Evolutionary conservation across 2,113 vertebrate species (phyloP), one percentile per base, ranked within the genome.

Genomic region (Colossoma macropomum): DNA sequence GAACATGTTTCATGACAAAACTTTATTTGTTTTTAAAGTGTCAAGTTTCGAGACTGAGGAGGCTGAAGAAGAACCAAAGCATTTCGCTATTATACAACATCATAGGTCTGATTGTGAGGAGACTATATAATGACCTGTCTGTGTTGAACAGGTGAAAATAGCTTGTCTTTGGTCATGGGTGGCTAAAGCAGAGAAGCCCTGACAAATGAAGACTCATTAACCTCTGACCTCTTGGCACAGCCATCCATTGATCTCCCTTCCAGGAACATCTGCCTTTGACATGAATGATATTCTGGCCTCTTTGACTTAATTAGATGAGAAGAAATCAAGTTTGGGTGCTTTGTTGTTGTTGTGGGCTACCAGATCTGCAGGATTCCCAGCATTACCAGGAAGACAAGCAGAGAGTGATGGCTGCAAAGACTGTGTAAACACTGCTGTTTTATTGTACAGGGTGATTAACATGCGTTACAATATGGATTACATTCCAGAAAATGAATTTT

Each of bases 251-350:
- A 79, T 34, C 48, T 16, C 17, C 30, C 4, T 69, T 59, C 12
- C 62, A 76, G 73, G 50, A 82, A 59, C 81, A 76, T 69, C 30
- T 82, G 73, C 9, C 50, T 70, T 76, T 70, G 32, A 16, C 63
- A 70, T 52, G 60, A 59, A 69, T 41, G 50, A 70, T 25, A 5
- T 45, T 70, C 63, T 45, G 63, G 32, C 13, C 3, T n/a, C 50
- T n/a, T 63, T 68, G 63, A 82, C 32, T 82, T 70, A 82, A 82
- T 76, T 76, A 82, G n/a, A 30, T 30, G 54, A 54, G 30, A 69
- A 38, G 30, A 54, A 65, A 66, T 27, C 41, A 74, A 65, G 56
- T 73, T 32, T 63, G 65, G 56, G 48, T 63, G 59, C 7, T 16
- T 56, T 50, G 38, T 50, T 48, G 48, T 27, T 41, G 28, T 41